Base-by-base conservation (phyloP, 2,888 invertebrate genomes). In the Caenorhabditis doughertyi region DNA sequence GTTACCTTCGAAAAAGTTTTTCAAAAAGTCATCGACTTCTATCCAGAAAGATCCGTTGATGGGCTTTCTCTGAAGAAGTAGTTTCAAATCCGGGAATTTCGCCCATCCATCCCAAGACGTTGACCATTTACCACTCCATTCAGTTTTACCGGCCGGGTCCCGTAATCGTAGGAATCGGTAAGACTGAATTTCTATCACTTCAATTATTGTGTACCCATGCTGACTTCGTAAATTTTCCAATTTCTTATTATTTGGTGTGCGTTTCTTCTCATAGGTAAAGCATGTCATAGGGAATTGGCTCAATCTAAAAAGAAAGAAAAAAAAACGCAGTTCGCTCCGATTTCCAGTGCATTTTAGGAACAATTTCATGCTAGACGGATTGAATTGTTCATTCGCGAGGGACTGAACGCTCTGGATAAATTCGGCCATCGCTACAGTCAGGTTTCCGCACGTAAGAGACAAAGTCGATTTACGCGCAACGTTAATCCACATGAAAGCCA, bases 91-190 rank as follows among this genome's bases (percentile, higher is more conserved):
- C 8, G 7, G 5, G 21, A 16, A 11, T 5, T n/a, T 16, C 2
- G 18, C 7, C 2, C 1, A 23, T 21, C 49, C 49, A 49, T 18
- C 21, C 64, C 64, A 64, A 21, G 1, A 13, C 7, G 18, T 7
- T n/a, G 44, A 44, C 47, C 47, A 64, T 18, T 47, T 47, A 16
- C 64, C 64, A 16, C 4, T 47, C 47, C 47, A 64, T 1, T 3
- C 18, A 3, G 8, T 32, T 8, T 2, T 8, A 16, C 49, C 49
- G 11, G 35, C 18, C 0, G 47, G 29, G 23, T 47, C 25, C 7
- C 65, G 32, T 7, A 65, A 21, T 0, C 21, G 49, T 5, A 65
- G 16, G 0, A 51, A n/a, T 32, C 32, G n/a, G 9, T 51, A 21
- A 0, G 16, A 32, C 2, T 21, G 13, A 1, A 16, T 2, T 35